Evolutionary conservation across 2,888 invertebrate genomes (phyloP).

Genomic region (Pollenia griseotomentosa): DNA sequence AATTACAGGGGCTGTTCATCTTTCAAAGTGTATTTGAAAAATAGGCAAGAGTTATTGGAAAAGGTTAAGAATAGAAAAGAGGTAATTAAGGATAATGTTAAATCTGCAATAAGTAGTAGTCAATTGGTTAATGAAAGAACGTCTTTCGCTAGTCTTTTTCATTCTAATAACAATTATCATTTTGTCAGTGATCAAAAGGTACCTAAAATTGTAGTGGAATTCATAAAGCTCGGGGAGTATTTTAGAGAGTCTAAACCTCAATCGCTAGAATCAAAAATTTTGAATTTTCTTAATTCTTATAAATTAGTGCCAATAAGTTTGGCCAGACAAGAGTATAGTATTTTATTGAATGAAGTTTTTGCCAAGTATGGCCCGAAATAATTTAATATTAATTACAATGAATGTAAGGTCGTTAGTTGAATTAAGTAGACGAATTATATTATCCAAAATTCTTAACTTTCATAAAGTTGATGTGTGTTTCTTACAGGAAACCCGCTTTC

Average conservation of each 20-base stretch:
- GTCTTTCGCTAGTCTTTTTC: background rate
- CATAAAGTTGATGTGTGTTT: background rate
- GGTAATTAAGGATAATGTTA: background rate
- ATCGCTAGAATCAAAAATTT: no score
- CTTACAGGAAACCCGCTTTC: no score
- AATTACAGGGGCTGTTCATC: background rate
- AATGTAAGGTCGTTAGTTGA: slow-evolving; percentile 18
- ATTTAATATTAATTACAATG: background rate
- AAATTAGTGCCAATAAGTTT: no score
- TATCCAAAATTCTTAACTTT: slow-evolving; percentile 4
- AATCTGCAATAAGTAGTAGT: background rate
- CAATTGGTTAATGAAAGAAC: background rate
- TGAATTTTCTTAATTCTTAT: no score
- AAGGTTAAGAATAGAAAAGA: background rate
- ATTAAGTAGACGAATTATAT: slow-evolving; percentile 8
- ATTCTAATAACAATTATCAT: background rate
- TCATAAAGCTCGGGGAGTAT: no score
- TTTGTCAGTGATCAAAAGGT: background rate
- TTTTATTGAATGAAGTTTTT: slow-evolving; percentile 8
- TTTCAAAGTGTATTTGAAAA: background rate
- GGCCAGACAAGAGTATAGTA: background rate
- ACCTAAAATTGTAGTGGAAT: background rate
- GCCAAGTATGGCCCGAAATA: slow-evolving; percentile 9
- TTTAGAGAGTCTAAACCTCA: no score
- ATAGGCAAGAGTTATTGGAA: background rate